Evolutionary conservation across 2,113 vertebrate species (phyloP), one percentile per base, ranked within the genome.

Genomic region (Sclerurus mexicanus): DNA sequence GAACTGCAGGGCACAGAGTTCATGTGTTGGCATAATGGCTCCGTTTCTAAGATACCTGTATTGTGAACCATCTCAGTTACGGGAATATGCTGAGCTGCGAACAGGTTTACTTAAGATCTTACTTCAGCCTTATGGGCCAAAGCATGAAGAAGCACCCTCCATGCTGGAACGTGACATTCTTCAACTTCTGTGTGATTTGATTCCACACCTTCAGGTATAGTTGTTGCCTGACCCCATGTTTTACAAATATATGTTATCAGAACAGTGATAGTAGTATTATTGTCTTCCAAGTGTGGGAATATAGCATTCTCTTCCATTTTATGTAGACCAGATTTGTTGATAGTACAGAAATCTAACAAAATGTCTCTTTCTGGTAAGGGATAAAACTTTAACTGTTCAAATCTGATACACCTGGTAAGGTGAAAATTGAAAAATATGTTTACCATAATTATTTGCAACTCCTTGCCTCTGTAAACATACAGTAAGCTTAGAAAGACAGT

Each of bases 31-130:
- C 96, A 98, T 99, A 98, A 97, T 99, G 98, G 96, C 94, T 22
- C 98, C 99, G 2, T 99, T 99, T 97, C 97, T 99, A 12, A 98
- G 98, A 60, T 99, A 98, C 95, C 96, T 99, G 11, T 99, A 99
- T 96, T 99, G 99, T 14, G 98, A 99, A 74, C 99, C 99, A 7
- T 98, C 97, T 85, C 98, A 98, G 56, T 93, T 97, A 52, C 69
- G 98, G 23, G 98, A 99, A 86, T 97, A 99, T 40, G 98, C 98
- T 35, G 95, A 98, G 46, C 98, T 99, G n/a, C 96, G 99, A 60
- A 98, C 98, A 71, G 89, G 97, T 50, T 98, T 99, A 20, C 98
- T 99, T n/a, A 98, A 98, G 96, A 94, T 98, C 63, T 96, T 99
- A 67, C 96, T 99, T 87, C 98, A 98, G 19, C 87, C 75, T 53